phyloP scores from a whole-genome alignment of 2,888 invertebrate species.

The Venusia cambrica region DNA sequence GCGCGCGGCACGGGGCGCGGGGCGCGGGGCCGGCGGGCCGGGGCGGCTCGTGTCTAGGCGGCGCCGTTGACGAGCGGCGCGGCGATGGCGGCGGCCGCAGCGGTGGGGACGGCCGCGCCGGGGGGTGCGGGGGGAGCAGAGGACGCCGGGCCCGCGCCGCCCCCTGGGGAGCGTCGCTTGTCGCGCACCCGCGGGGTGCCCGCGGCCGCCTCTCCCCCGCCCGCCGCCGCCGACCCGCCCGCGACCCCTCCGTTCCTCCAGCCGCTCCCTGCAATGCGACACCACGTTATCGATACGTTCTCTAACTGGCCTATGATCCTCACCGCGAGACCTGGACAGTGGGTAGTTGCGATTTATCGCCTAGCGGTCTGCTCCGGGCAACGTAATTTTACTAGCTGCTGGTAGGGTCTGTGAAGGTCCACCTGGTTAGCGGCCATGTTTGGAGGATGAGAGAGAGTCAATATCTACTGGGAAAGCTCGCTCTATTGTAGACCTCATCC shows the following conservation, averaged over 20 bases:
- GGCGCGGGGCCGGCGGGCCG: slow-evolving; percentile 16
- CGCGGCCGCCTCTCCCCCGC: slow-evolving; percentile 24
- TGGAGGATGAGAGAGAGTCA: too few relatives aligned
- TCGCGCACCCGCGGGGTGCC: slow-evolving; percentile 22
- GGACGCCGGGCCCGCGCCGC: slow-evolving; percentile 64
- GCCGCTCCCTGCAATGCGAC: slow-evolving; percentile 51
- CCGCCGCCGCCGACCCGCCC: slow-evolving; percentile 35
- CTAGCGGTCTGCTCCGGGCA: too few relatives aligned
- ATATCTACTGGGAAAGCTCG: too few relatives aligned
- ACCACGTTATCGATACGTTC: too few relatives aligned
- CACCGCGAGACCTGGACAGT: too few relatives aligned
- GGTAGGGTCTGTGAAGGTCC: too few relatives aligned
- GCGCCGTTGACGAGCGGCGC: slow-evolving; percentile 86
- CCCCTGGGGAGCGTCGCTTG: slow-evolving; percentile 51
- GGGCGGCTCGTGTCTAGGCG: slow-evolving; percentile 54
- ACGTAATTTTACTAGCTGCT: too few relatives aligned
- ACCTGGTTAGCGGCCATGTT: too few relatives aligned
- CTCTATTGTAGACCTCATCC: too few relatives aligned
- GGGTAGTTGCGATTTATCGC: too few relatives aligned
- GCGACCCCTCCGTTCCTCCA: slow-evolving; percentile 65
- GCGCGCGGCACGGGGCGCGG: slow-evolving; percentile 18
- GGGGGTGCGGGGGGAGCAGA: too few relatives aligned
- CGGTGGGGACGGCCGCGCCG: slow-evolving; percentile 66
- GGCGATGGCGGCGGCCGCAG: slow-evolving; percentile 80
- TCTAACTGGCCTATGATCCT: too few relatives aligned